Conservation (phyloP, 2,888 invertebrate genomes). For the Unio pictorum region DNA sequence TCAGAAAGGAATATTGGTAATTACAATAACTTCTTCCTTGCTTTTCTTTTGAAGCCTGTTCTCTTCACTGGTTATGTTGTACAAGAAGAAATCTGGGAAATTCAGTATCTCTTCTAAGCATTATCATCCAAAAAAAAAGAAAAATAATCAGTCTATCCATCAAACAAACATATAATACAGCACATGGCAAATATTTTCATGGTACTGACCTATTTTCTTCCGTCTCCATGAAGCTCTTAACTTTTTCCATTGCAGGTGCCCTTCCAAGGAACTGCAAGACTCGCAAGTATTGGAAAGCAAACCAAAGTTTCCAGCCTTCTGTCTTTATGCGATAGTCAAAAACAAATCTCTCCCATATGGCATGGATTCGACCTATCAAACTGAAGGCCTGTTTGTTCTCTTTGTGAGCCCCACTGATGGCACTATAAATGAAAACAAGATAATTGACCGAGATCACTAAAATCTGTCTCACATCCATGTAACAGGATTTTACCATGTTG, state of each 20-base stretch:
- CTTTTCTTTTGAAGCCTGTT: no score
- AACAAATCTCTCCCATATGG: conserved; percentile 56
- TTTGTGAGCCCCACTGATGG: conserved; percentile 55
- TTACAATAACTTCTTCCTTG: no score
- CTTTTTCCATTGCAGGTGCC: conserved; percentile 52
- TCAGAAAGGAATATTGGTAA: no score
- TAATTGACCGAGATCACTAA: no score
- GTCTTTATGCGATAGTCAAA: conserved; percentile 56
- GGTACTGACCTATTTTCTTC: conserved; percentile 52
- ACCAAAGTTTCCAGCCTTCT: conserved; percentile 52
- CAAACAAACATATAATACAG: neutral
- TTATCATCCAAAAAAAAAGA: neutral
- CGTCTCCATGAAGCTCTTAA: conserved; percentile 48
- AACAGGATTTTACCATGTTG: no score
- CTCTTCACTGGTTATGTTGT: no score
- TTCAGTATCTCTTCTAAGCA: neutral
- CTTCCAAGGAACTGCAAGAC: conserved; percentile 55
- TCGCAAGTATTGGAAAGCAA: conserved; percentile 48
- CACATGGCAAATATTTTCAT: neutral
- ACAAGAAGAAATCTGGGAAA: no score
- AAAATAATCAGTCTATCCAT: neutral
- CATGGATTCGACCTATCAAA: conserved; percentile 34
- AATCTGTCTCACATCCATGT: no score
- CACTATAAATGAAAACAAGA: conserved; percentile 43
- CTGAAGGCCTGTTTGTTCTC: conserved; percentile 38